Percentiles rank a stretch among this genome's conserved stretches.
phyloP scores from a whole-genome alignment of 2,888 invertebrate genomes.

The Odontomyia ornata region DNA sequence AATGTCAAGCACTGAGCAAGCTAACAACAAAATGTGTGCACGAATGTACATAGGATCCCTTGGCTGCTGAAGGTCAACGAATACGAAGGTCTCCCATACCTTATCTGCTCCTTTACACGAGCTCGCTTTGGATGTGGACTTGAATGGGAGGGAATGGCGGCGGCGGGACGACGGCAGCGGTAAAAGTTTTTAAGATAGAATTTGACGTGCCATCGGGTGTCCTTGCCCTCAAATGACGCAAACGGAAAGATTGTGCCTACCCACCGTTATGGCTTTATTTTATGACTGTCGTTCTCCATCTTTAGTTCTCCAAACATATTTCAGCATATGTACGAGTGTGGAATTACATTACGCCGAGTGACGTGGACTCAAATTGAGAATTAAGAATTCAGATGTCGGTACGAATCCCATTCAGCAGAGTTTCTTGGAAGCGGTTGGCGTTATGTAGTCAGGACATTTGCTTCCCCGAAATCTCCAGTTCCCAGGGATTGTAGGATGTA shows the following conservation, averaged over 20 bases:
- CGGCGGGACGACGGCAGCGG: background rate
- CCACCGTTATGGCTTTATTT: slow-evolving; percentile 2
- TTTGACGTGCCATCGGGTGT: slow-evolving; percentile 30
- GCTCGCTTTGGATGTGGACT: background rate
- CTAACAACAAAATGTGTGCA: slow-evolving; percentile 1
- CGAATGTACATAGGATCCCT: slow-evolving; percentile 26
- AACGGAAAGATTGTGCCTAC: slow-evolving; percentile 30
- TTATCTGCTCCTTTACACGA: slow-evolving; percentile 19
- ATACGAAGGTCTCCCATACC: slow-evolving; percentile 26
- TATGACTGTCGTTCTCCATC: background rate
- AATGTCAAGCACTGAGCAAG: slow-evolving; percentile 38
- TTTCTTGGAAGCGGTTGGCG: background rate
- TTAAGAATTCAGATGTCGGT: background rate
- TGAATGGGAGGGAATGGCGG: background rate
- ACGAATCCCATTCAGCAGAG: background rate
- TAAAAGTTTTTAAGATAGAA: slow-evolving; percentile 1
- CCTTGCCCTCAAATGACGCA: slow-evolving; percentile 44
- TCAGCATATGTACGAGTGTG: slow-evolving; percentile 5
- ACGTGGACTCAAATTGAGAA: background rate
- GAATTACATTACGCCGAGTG: slow-evolving; percentile 8
- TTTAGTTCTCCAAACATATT: background rate
- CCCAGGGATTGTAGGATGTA: too few relatives aligned
- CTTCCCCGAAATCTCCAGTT: too few relatives aligned
- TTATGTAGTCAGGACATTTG: too few relatives aligned
- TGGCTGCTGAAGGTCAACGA: slow-evolving; percentile 39